Percentiles rank a stretch among this genome's conserved stretches.
Conservation (phyloP, 2,888 invertebrate species). For the Acanthosepion esculentum region DNA sequence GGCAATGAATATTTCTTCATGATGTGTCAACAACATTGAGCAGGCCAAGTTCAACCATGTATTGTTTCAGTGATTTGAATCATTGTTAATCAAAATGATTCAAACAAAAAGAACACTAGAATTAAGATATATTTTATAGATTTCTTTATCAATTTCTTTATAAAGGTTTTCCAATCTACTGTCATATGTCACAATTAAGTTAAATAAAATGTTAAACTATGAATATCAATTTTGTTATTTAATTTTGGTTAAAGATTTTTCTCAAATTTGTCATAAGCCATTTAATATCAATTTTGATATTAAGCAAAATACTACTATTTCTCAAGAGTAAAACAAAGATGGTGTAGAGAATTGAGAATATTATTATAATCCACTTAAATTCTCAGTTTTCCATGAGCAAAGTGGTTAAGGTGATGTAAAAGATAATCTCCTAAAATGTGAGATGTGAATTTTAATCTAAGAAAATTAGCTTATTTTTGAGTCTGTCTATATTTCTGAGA, state of each 20-base stretch:
- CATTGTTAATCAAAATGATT: slow-evolving; percentile 6
- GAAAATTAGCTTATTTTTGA: too few species aligned
- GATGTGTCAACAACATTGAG: neutral
- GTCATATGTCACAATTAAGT: neutral
- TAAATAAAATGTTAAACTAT: neutral
- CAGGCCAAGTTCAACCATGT: neutral
- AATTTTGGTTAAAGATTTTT: neutral
- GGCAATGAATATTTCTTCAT: neutral
- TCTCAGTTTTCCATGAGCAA: too few species aligned
- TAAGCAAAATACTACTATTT: too few species aligned
- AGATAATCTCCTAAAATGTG: too few species aligned
- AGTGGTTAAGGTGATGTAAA: too few species aligned
- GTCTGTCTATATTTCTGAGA: too few species aligned
- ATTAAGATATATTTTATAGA: neutral
- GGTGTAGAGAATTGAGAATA: too few species aligned
- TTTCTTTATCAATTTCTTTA: neutral
- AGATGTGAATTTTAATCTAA: too few species aligned
- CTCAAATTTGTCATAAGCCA: too few species aligned
- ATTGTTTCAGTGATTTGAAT: neutral
- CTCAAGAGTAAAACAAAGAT: too few species aligned
- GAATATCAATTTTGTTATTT: neutral
- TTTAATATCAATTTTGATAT: too few species aligned
- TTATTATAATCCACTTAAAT: too few species aligned
- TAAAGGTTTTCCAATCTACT: neutral
- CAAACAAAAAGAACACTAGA: neutral